Conservation (phyloP, 2,888 invertebrate species). For the Diplazon laetatorius region DNA sequence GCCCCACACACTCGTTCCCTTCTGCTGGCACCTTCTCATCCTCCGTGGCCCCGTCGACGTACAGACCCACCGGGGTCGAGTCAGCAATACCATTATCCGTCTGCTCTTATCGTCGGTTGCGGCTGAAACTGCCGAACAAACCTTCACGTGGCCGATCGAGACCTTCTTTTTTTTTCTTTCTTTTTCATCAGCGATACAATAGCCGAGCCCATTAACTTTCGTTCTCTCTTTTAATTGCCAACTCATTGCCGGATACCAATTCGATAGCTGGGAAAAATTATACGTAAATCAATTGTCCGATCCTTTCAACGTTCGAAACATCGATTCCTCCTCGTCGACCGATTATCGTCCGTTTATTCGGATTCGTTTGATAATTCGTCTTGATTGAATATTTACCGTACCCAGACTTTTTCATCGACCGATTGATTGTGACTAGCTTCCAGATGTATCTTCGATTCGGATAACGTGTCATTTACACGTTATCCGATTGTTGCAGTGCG, state of each 20-base stretch:
- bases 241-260: slow-evolving; percentile 32
- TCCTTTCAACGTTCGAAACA: no score
- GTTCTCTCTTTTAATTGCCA: slow-evolving; percentile 56
- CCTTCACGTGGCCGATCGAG: slow-evolving; percentile 45
- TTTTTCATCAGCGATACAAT: slow-evolving; percentile 64
- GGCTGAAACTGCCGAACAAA: slow-evolving; percentile 59
- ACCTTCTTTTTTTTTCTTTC: slow-evolving; percentile 1
- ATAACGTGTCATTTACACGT: no score
- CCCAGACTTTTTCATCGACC: no score
- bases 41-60: slow-evolving; percentile 26
- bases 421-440: no score
- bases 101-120: slow-evolving; percentile 70
- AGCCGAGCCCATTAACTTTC: slow-evolving; percentile 61
- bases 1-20: slow-evolving; percentile 29
- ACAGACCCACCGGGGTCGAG: slow-evolving; percentile 69
- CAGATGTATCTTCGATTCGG: no score
- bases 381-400: no score
- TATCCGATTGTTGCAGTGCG: no score
- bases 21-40: slow-evolving; percentile 32
- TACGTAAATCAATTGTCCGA: not conserved
- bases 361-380: no score
- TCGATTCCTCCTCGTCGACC: no score
- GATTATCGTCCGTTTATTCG: no score
- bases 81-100: slow-evolving; percentile 74
- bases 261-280: not conserved